Evolutionary conservation across 30 jellyfish, hydroid and myxozoan genomes (phyloP), one percentile per base, ranked within the genome.

Genomic region (Aurelia aurita complex sp. Pacific): DNA sequence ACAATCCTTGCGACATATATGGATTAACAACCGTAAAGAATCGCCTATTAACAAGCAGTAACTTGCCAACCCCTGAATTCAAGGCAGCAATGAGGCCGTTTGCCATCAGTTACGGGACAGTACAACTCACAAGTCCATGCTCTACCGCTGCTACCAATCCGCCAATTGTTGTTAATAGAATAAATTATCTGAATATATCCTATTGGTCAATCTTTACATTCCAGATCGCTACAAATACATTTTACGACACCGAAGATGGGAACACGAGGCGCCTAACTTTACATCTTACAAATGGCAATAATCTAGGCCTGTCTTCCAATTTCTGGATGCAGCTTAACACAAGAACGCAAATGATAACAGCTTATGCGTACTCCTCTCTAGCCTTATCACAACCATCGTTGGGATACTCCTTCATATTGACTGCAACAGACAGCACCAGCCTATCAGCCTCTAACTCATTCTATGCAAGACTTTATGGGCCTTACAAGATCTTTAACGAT

Each of bases 181-280:
- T 90, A 43, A 35, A 32, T 50, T 67, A 74, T 19, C 53, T 79
- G 13, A 40, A 83, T 34, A 73, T 85, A 5, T 69, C 77, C 32
- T 32, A 53, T 4, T 92, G 98, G 80, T 92, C 90, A 29, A 35
- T 54, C 15, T 85, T 81, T 73, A 63, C 77, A 7, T 92, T 71
- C 70, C 79, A 34, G 50, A 73, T 92, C 43, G 97, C 96, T 10
- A 74, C 88, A 8, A 84, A 81, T 59, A 74, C 91, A 19, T 92
- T 92, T 82, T 65, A 82, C 33, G 98, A 92, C 64, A 55, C 85
- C 16, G 88, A 81, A 61, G 95, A 92, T 55, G 98, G 98, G 14
- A 57, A 79, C 70, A 92, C 98, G 10, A 74, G 97, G 53, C 59
- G 65, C 11, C 76, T 85, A 8, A 52, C 89, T 0, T 83, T 85